Conservation (phyloP, 1,140 invertebrate genomes). For the Oryctes rhinoceros region DNA sequence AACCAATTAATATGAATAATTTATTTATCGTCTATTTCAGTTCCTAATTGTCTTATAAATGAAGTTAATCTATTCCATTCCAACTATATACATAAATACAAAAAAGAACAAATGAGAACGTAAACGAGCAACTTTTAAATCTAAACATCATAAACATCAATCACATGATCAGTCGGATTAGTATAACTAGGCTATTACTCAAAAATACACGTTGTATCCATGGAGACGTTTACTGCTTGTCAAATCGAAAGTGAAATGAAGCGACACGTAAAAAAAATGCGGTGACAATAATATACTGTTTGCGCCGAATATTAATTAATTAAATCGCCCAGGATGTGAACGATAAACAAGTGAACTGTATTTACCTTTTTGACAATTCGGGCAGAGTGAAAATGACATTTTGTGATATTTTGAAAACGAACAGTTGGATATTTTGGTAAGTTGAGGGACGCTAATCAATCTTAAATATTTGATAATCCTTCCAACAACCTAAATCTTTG, state of each 20-base stretch:
- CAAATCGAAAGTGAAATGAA: slow-evolving; percentile 39
- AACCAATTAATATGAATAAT: no score
- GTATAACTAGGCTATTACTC: background rate
- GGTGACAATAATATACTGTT: slow-evolving; percentile 18
- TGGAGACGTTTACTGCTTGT: slow-evolving; percentile 30
- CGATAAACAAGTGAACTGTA: slow-evolving; percentile 5
- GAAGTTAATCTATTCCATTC: no score
- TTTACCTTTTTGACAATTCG: background rate
- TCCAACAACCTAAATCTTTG: no score
- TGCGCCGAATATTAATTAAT: background rate
- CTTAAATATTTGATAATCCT: background rate
- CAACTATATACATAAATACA: no score
- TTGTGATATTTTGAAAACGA: slow-evolving; percentile 33
- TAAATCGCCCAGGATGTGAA: background rate
- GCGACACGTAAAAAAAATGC: background rate
- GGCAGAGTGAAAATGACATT: slow-evolving; percentile 29
- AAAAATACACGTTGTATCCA: slow-evolving; percentile 33
- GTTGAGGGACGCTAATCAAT: background rate
- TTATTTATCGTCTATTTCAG: no score
- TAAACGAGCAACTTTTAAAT: no score
- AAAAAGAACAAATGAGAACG: no score
- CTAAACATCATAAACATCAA: background rate
- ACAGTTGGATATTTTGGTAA: slow-evolving; percentile 30
- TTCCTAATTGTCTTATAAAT: no score
- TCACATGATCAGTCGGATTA: background rate